Evolutionary conservation across 1,140 invertebrate species (phyloP).

Genomic region (Metopolophium dirhodum): DNA sequence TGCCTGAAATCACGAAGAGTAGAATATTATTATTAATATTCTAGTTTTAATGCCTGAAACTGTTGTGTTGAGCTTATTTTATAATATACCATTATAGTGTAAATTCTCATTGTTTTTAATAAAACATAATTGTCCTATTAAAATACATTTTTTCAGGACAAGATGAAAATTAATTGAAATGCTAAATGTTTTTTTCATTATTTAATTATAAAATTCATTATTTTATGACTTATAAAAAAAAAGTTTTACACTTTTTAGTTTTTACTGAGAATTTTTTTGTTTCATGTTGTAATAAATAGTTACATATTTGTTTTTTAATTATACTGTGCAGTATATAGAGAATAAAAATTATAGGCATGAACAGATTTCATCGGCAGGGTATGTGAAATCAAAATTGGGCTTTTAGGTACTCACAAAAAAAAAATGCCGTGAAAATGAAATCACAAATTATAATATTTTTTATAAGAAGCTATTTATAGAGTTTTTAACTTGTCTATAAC

Average conservation of each 20-base stretch:
- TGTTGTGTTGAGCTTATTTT: background rate
- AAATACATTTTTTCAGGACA: background rate
- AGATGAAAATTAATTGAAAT: background rate
- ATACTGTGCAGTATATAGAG: background rate
- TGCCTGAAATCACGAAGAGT: background rate
- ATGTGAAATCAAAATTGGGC: background rate
- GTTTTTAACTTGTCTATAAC: background rate
- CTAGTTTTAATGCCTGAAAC: background rate
- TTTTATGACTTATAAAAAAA: conserved; percentile 5
- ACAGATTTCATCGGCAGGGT: background rate
- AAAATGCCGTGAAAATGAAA: background rate
- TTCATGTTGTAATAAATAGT: background rate
- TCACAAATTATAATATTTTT: background rate
- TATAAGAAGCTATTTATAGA: background rate
- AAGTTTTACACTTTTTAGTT: background rate
- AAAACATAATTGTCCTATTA: background rate
- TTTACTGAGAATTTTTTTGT: background rate
- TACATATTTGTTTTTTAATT: conserved; percentile 1
- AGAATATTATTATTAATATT: background rate
- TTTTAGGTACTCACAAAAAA: background rate
- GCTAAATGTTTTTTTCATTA: background rate
- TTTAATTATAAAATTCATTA: conserved; percentile 19
- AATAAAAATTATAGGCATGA: background rate
- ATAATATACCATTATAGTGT: background rate
- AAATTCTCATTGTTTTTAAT: background rate